Conservation (phyloP, 2,797 vertebrate species). For the Dicrostonyx torquatus region DNA sequence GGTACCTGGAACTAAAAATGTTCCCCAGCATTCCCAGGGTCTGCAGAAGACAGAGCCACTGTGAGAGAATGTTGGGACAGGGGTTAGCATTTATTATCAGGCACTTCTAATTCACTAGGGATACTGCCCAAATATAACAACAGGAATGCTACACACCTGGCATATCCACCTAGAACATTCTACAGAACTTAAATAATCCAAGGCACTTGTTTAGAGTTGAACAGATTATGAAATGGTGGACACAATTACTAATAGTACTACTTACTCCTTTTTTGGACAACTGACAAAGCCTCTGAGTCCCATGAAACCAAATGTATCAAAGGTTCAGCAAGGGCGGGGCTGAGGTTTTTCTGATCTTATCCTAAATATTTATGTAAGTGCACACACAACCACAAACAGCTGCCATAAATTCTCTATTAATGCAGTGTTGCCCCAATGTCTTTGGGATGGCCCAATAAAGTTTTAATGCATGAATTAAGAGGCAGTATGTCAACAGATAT, state of each 20-base stretch:
- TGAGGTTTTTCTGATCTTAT: background rate
- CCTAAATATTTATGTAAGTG: background rate
- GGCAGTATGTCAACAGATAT: background rate
- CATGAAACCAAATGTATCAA: conserved; percentile 18
- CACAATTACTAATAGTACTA: background rate
- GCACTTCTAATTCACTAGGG: background rate
- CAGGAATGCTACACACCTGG: background rate
- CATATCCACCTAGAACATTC: background rate
- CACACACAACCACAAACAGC: background rate
- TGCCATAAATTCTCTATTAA: background rate
- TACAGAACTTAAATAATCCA: background rate
- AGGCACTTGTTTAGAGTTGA: background rate
- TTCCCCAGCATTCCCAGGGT: background rate
- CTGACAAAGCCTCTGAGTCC: background rate
- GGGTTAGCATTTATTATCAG: background rate
- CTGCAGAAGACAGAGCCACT: background rate
- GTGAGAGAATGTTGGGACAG: background rate
- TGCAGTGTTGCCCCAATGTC: background rate
- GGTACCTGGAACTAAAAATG: background rate
- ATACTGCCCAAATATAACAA: conserved; percentile 2
- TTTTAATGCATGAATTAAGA: background rate
- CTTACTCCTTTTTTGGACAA: background rate
- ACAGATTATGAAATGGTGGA: background rate
- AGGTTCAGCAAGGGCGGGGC: background rate
- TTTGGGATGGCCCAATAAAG: background rate